These are phyloP conservation scores for Prunella himalayana DNA, from an alignment of 2,113 vertebrate genomes.

Conservation along the genomic window DNA sequence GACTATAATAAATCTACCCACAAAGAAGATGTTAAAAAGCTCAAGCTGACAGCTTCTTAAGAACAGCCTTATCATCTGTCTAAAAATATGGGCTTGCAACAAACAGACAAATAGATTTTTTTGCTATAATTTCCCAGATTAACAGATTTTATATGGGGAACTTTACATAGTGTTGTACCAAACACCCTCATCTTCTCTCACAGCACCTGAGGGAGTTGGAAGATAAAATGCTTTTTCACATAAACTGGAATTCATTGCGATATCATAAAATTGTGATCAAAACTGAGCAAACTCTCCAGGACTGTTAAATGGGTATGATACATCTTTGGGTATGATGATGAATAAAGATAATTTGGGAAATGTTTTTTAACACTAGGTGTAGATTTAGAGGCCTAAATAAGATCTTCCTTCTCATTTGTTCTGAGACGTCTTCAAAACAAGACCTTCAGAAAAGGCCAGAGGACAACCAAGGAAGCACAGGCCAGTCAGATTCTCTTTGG, in stretches of 20 bases:
- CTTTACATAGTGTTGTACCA: accelerated
- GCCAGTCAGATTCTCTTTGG: neutral
- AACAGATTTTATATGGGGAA: neutral
- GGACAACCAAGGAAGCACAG: neutral
- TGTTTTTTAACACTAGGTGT: neutral
- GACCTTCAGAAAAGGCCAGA: neutral
- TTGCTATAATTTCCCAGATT: neutral
- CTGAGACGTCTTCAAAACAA: neutral
- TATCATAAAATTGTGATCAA: neutral
- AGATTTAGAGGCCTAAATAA: neutral
- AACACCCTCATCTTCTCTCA: neutral
- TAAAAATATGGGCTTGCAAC: neutral
- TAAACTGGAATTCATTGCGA: neutral
- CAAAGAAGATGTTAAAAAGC: neutral
- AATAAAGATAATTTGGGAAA: neutral
- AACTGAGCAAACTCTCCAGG: neutral
- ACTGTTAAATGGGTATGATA: neutral
- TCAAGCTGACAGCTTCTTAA: neutral
- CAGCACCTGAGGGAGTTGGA: neutral
- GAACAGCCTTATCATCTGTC: neutral
- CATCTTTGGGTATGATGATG: neutral
- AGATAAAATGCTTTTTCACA: neutral
- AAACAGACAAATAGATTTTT: neutral
- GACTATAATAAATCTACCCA: neutral
- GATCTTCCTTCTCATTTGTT: neutral